A percentile compares a stretch with the other conserved stretches of the same genome.
phyloP scores from a whole-genome alignment of 1,140 invertebrate species.

The Tetragnatha versicolor region DNA sequence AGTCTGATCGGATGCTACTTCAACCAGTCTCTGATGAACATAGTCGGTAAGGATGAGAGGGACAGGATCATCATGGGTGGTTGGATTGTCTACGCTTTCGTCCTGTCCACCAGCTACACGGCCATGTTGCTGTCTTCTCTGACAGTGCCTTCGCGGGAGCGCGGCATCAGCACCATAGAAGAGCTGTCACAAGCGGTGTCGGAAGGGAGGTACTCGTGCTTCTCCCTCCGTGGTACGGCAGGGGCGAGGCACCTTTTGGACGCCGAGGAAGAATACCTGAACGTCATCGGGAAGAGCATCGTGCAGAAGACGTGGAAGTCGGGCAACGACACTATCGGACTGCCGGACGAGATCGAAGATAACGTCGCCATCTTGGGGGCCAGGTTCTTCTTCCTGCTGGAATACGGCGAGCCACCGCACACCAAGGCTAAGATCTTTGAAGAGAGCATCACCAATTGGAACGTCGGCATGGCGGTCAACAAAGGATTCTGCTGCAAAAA shows the following conservation, averaged over 20 bases:
- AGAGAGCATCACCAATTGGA: background rate
- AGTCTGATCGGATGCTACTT: constrained; percentile 1
- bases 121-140: constrained; percentile 2
- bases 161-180: background rate
- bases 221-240: background rate
- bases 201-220: background rate
- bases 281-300: background rate
- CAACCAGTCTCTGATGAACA: background rate
- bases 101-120: background rate
- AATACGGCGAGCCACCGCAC: constrained; percentile 12
- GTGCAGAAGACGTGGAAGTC: constrained; percentile 10
- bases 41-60: background rate
- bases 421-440: background rate
- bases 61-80: background rate
- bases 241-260: background rate
- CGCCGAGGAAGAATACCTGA: background rate
- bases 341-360: background rate
- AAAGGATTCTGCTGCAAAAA: constrained; percentile 25
- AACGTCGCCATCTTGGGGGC: background rate
- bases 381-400: constrained; percentile 4
- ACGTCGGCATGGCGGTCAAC: constrained; percentile 13
- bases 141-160: background rate
- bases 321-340: background rate
- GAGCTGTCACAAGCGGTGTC: background rate
- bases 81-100: background rate